phyloP scores from a whole-genome alignment of 2,888 invertebrate genomes.

The Lottia gigantea region DNA sequence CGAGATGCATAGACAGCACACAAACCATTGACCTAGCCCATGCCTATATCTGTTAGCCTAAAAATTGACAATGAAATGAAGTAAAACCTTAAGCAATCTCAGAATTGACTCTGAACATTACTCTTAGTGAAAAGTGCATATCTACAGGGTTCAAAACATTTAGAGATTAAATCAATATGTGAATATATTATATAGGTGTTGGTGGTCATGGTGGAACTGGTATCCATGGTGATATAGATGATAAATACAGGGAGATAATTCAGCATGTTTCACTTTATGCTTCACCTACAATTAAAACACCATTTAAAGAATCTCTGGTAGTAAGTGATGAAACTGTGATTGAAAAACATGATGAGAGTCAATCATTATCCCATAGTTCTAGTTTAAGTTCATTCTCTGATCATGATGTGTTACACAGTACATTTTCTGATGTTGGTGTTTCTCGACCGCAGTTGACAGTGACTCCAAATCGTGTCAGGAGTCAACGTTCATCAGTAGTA shows the following conservation, averaged over 20 bases:
- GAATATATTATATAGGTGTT: slow-evolving; percentile 50
- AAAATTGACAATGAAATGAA: too few species aligned
- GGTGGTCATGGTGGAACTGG: slow-evolving; percentile 68
- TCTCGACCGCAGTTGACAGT: not conserved
- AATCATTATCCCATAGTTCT: slow-evolving; percentile 18
- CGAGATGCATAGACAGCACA: too few species aligned
- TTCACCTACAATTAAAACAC: slow-evolving; percentile 43
- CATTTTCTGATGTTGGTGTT: slow-evolving; percentile 4
- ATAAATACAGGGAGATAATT: slow-evolving; percentile 63
- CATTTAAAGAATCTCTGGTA: slow-evolving; percentile 39
- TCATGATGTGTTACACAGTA: slow-evolving; percentile 15
- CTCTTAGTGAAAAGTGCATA: too few species aligned
- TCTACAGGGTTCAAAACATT: too few species aligned
- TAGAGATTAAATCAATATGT: not conserved
- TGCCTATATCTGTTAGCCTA: too few species aligned
- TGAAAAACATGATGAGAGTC: slow-evolving; percentile 27
- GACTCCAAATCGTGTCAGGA: not conserved
- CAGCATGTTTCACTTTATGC: slow-evolving; percentile 58
- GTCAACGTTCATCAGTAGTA: not conserved
- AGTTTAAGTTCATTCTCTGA: slow-evolving; percentile 34
- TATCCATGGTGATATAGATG: slow-evolving; percentile 63
- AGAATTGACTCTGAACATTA: too few species aligned
- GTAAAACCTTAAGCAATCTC: too few species aligned
- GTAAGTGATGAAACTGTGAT: slow-evolving; percentile 29
- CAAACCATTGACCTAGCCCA: too few species aligned